Base-by-base conservation (phyloP, 2,797 vertebrate genomes). In the Cheirogaleus major region DNA sequence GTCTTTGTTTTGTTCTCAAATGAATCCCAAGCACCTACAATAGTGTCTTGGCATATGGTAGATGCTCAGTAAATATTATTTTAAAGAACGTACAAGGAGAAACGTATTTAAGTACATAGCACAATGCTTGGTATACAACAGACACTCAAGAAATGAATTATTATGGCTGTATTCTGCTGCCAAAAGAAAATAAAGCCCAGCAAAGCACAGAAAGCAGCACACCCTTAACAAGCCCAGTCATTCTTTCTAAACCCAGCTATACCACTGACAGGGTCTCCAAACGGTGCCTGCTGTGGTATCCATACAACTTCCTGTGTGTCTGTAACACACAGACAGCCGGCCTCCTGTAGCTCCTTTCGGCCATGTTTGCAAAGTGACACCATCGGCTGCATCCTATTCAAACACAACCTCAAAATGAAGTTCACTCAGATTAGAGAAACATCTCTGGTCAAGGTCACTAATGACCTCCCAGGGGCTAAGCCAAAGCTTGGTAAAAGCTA, bases 211-310 rank as follows among this genome's bases (percentile, higher is more conserved):
- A 52, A 70, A 22, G 61, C 25, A 5, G 22, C 38, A 17, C 7
- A 9, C 17, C 18, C 76, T 38, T 3, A 35, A 32, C n/a, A 55
- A 20, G 2, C 14, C 50, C 41, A 18, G 81, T 41, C 9, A 55
- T 2, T 22, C 69, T 0, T 22, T 20, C 43, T 2, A 23, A n/a
- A 15, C 27, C 9, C 27, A 11, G 27, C 67, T 1, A 22, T 1
- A 9, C 23, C 2, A 14, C 41, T 8, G 2, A 11, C n/a, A 25
- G 17, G 48, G 15, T 59, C 35, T 63, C 76, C 41, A 1, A 4
- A 72, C 11, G 2, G 63, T 2, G 32, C 35, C 75, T 7, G n/a
- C 25, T 6, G 83, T 7, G 7, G 38, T 5, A 25, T 25, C 35
- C 57, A 59, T 22, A 32, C 17, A n/a, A 32, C 69, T 52, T 75